A percentile compares a stretch with the other conserved stretches of the same genome.
phyloP scores from a whole-genome alignment of 2,113 vertebrate genomes.

The Mohoua ochrocephala region DNA sequence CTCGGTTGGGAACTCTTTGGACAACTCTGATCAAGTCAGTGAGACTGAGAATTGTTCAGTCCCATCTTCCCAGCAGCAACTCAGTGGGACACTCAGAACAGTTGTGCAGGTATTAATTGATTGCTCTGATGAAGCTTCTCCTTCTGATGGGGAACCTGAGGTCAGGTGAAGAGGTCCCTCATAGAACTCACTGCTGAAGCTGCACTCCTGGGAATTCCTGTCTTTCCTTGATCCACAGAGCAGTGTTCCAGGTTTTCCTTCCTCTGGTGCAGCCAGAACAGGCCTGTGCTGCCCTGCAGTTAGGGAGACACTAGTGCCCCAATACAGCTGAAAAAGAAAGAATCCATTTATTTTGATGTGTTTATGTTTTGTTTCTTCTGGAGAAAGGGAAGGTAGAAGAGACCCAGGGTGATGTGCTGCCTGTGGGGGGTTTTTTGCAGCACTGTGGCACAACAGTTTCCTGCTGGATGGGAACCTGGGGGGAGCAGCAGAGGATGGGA shows the following conservation, averaged over 20 bases:
- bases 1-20: not conserved
- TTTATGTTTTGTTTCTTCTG: not conserved
- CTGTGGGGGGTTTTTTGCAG: not conserved
- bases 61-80: not conserved
- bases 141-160: not conserved
- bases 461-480: not conserved
- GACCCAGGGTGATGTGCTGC: not conserved
- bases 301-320: not conserved
- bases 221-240: not conserved
- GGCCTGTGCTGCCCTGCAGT: not conserved
- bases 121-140: not conserved
- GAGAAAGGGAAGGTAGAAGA: not conserved
- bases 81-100: not conserved
- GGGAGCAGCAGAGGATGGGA: not conserved
- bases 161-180: not conserved
- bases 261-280: not conserved
- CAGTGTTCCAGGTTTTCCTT: not conserved
- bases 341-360: not conserved
- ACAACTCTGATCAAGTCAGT: not conserved
- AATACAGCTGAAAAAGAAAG: not conserved
- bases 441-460: rapidly evolving
- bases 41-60: not conserved
- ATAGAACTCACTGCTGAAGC: not conserved
- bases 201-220: rapidly evolving
- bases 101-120: not conserved